Conservation (phyloP, 1,140 invertebrate species). For the Plectrocnemia conspersa region DNA sequence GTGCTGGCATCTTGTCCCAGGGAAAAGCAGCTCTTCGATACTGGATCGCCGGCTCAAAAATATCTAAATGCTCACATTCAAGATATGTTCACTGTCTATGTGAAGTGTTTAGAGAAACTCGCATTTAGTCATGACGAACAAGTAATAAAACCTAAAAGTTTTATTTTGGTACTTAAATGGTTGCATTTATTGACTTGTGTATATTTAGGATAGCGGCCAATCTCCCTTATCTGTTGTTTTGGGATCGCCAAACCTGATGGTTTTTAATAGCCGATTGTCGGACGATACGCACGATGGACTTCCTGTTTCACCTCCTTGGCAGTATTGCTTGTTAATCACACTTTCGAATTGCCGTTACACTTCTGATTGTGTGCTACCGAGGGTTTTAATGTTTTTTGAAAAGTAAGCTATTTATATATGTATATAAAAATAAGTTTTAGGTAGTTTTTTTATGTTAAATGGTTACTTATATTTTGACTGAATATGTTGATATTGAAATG, state of each 20-base stretch:
- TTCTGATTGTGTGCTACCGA: slow-evolving; percentile 64
- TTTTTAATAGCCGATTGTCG: slow-evolving; percentile 8
- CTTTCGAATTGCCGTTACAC: slow-evolving; percentile 88
- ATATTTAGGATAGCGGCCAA: slow-evolving; percentile 31
- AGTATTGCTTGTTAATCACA: slow-evolving; percentile 77
- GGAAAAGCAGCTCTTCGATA: slow-evolving; percentile 64
- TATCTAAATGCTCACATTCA: slow-evolving; percentile 67
- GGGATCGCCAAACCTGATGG: slow-evolving; percentile 38
- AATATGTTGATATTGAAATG: no score
- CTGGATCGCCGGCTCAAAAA: slow-evolving; percentile 55
- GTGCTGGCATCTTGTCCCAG: slow-evolving; percentile 69
- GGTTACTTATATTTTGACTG: no score
- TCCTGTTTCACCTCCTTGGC: slow-evolving; percentile 60
- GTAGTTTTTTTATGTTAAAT: no score
- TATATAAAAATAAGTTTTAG: no score
- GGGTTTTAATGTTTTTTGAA: slow-evolving; percentile 60
- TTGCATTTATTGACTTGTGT: no score
- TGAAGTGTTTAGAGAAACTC: slow-evolving; percentile 60
- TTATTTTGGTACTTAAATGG: no score
- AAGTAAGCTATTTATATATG: no score
- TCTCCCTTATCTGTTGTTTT: slow-evolving; percentile 45
- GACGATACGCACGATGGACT: slow-evolving; percentile 52
- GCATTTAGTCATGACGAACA: slow-evolving; percentile 60
- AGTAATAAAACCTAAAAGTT: slow-evolving; percentile 36
- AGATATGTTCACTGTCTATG: slow-evolving; percentile 63